Base-by-base conservation (phyloP, 2,797 vertebrate genomes). In the Picus viridis region DNA sequence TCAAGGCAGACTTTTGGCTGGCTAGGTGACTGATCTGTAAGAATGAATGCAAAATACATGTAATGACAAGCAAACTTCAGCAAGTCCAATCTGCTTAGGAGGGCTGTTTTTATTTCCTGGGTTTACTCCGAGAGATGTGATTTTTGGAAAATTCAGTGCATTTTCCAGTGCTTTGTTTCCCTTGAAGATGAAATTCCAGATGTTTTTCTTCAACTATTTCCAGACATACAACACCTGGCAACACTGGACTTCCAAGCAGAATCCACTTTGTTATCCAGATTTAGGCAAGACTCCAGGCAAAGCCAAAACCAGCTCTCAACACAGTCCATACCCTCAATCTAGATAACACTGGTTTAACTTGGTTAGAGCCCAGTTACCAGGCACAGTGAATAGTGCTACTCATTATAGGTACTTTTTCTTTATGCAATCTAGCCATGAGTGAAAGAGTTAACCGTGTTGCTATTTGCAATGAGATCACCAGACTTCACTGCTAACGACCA, bases 111-210 rank as follows among this genome's bases (percentile, higher is more conserved):
- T 43, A 74, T 41, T 70, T 94, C 26, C 30, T 73, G 67, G 23
- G 76, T 91, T 91, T 88, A 62, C 26, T 86, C 64, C 13, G 26
- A 86, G 58, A 76, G 16, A 17, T 84, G 49, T 34, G 32, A 86
- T 68, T 70, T 70, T 73, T 76, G 36, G 19, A 64, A 47, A 88
- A 62, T 3, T 61, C 51, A 80, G 1, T 23, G 12, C 30, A 77
- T 30, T 36, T 88, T 79, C 71, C 13, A 82, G 12, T 10, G 7
- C 27, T 76, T 72, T 84, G 12, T 65, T 90, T 58, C 62, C 45
- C 74, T 91, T 56, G 59, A 92, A 92, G 72, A 81, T 56, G 43
- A 75, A 87, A 88, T 81, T 90, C 65, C 79, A 93, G 88, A 90
- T 84, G 81, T 68, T 86, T 72, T 83, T 88, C 65, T 86, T 90